Evolutionary conservation across 2,888 invertebrate species (phyloP).

Genomic region (Tenthredo notha): DNA sequence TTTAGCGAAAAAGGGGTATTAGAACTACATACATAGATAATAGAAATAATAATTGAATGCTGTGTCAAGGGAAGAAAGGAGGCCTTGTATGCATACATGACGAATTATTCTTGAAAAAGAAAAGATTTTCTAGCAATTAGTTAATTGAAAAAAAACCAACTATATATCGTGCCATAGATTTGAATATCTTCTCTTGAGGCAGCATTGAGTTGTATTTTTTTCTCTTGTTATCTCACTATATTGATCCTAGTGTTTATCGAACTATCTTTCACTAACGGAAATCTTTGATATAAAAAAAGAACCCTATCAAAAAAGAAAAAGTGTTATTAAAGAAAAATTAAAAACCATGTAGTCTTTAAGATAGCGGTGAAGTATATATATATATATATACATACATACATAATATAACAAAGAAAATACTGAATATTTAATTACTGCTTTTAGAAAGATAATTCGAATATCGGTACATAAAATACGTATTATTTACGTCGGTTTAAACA

Average conservation of each 20-base stretch:
- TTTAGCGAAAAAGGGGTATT: conserved; percentile 17
- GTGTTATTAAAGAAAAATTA: background rate
- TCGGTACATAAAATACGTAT: background rate
- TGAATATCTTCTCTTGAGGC: conserved; percentile 27
- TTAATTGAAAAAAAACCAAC: conserved; percentile 19
- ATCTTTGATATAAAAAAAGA: background rate
- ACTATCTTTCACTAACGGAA: conserved; percentile 27
- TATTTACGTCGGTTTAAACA: conserved; percentile 1
- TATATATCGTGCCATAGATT: conserved; percentile 45
- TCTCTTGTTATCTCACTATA: background rate
- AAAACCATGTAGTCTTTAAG: conserved; percentile 18
- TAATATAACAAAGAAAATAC: conserved; percentile 15
- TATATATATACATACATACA: background rate
- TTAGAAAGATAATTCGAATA: conserved; percentile 21
- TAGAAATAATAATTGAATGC: conserved; percentile 54
- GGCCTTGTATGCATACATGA: conserved; percentile 30
- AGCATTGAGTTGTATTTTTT: conserved; percentile 11
- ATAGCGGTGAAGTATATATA: conserved; percentile 9
- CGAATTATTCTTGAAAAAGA: conserved; percentile 27
- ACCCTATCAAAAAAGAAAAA: background rate
- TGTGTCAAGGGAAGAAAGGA: conserved; percentile 42
- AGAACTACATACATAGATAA: conserved; percentile 11
- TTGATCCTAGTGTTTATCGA: conserved; percentile 23
- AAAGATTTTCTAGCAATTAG: conserved; percentile 28
- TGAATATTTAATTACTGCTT: conserved; percentile 13